Base-by-base conservation (phyloP, 37 sponge, comb jelly and placozoan species). In the Hexactinellida sp. region DNA sequence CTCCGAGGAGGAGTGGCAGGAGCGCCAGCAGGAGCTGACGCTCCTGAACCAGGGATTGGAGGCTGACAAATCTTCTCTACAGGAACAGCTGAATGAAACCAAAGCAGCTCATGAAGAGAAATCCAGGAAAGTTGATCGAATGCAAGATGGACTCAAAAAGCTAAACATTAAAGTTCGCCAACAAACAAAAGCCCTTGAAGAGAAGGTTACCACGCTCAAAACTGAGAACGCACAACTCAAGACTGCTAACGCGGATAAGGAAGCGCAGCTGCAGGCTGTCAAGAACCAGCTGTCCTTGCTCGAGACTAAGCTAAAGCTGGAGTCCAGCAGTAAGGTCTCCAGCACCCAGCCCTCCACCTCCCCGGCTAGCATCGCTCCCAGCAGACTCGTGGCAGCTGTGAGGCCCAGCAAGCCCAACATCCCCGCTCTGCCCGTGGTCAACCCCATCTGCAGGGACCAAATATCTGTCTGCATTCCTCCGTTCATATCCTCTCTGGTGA, bases 151-250 rank as follows among this genome's bases (percentile, higher is more conserved):
- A 19, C 63, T 39, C 39, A 16, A 24, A 41, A 38, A 84, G 90
- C 89, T 37, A 86, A 92, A 21, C 90, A 92, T 55, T 84, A 86
- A 24, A 90, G 88, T 34, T 32, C 55, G 36, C 85, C 85, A 16
- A 47, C 84, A 37, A 28, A 38, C 3, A 28, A 89, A 55, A 7
- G 5, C 28, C 23, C 86, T 93, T 38, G 38, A 85, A 36, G 47
- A 47, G 38, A 38, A 85, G 55, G n/a, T 87, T n/a, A 39, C 10
- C 37, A 84, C 87, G 0, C 52, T 88, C 25, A 82, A 84, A 35
- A 5, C 38, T 1, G 41, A 85, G 41, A 63, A 10, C 34, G 34
- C 76, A 25, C 76, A 63, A n/a, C 76, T 63, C 28, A 63, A 63
- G 76, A n/a, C 30, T 10, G 76, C 76, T 63, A 63, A 63, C 76